Evolutionary conservation across 2,797 vertebrate genomes (phyloP).

Genomic region (Anolis apletophallus): DNA sequence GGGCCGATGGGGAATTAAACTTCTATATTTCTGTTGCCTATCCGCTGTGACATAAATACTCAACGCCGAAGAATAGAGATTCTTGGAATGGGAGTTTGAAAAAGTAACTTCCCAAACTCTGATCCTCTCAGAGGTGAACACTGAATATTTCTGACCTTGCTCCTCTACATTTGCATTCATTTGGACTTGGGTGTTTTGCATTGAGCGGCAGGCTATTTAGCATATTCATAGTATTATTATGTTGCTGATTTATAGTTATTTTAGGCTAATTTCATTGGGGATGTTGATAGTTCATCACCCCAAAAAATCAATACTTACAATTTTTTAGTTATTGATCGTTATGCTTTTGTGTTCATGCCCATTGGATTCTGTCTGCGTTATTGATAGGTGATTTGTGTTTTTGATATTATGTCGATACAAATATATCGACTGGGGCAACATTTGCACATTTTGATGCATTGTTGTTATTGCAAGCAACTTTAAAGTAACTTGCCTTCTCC

Average conservation of each 20-base stretch:
- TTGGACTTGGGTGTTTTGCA: neutral
- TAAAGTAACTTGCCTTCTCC: too few species aligned
- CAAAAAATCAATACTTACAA: neutral
- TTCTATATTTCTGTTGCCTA: too few species aligned
- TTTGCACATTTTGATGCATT: neutral
- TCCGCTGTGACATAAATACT: too few species aligned
- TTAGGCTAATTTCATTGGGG: neutral
- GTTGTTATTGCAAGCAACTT: neutral
- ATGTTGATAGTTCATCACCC: neutral
- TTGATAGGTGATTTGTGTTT: constrained; percentile 2
- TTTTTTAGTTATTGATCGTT: constrained; percentile 2
- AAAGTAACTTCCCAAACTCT: too few species aligned
- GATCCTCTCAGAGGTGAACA: neutral
- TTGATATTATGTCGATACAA: neutral
- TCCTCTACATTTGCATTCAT: neutral
- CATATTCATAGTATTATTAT: neutral
- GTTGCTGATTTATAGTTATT: neutral
- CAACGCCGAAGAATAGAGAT: too few species aligned
- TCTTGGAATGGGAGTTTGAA: too few species aligned
- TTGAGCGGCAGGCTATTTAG: neutral
- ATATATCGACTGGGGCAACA: neutral
- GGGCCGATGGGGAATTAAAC: too few species aligned
- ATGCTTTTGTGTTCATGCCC: neutral
- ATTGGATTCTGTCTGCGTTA: neutral
- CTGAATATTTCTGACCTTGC: neutral